Conservation (phyloP, 2,888 invertebrate genomes). For the Operophtera brumata region DNA sequence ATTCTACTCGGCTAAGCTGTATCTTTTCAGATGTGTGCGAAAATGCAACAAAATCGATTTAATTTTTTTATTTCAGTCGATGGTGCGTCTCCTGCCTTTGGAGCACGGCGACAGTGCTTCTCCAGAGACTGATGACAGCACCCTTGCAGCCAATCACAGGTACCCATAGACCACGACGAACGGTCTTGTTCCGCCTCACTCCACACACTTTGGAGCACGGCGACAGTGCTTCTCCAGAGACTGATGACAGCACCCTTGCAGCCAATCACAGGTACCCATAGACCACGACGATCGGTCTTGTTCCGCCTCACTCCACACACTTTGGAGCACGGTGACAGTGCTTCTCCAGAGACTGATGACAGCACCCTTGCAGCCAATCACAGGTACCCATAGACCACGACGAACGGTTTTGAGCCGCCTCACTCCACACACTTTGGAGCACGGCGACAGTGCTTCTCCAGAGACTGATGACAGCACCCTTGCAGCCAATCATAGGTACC, state of each 20-base stretch:
- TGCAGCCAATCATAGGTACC: constrained; percentile 49
- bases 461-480: constrained; percentile 50
- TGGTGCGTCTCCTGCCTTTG: constrained; percentile 71
- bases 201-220: constrained; percentile 62
- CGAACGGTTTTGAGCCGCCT: too few relatives aligned
- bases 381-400: constrained; percentile 31
- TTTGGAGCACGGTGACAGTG: constrained; percentile 64
- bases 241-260: constrained; percentile 52
- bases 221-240: constrained; percentile 58
- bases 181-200: too few relatives aligned
- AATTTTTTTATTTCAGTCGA: constrained; percentile 45
- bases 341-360: constrained; percentile 59
- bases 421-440: constrained; percentile 54
- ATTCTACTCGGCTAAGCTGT: too few relatives aligned
- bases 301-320: background rate
- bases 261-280: constrained; percentile 42
- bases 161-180: background rate
- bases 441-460: constrained; percentile 61
- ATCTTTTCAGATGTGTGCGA: too few relatives aligned
- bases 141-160: constrained; percentile 53
- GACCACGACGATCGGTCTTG: too few relatives aligned
- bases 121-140: constrained; percentile 56
- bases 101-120: constrained; percentile 59
- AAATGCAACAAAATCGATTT: too few relatives aligned
- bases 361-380: constrained; percentile 49